A percentile compares a stretch with the other conserved stretches of the same genome.
Evolutionary conservation across 2,113 vertebrate genomes (phyloP).

Genomic region (Grammomys surdaster): DNA sequence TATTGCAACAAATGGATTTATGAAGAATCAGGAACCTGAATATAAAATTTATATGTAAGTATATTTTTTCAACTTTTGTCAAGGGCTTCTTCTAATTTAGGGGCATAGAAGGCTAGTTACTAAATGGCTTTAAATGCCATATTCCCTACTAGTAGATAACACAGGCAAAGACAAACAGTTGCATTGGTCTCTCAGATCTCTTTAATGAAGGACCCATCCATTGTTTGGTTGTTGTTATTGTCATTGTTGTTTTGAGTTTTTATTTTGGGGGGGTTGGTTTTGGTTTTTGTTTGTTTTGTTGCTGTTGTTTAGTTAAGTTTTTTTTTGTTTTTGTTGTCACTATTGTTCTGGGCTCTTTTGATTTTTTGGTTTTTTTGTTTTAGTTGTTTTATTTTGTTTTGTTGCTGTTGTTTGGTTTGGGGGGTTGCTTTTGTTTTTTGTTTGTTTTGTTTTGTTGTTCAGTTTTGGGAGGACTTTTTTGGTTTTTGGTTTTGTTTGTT

Average conservation of each 20-base stretch:
- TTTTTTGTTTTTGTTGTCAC: too few relatives aligned
- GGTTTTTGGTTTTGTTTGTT: background rate
- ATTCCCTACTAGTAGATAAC: background rate
- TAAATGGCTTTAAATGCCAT: constrained; percentile 8
- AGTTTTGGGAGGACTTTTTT: too few relatives aligned
- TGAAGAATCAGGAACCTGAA: background rate
- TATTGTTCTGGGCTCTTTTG: too few relatives aligned
- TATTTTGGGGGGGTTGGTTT: too few relatives aligned
- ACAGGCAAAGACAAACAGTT: background rate
- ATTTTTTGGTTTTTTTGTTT: too few relatives aligned
- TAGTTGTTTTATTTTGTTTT: too few relatives aligned
- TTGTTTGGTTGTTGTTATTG: too few relatives aligned
- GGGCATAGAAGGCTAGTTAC: background rate
- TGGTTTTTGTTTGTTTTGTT: background rate
- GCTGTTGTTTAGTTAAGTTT: too few relatives aligned
- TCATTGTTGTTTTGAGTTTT: too few relatives aligned
- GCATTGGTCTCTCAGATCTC: background rate
- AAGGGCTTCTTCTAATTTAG: constrained; percentile 10
- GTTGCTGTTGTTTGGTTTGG: too few relatives aligned
- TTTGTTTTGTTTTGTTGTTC: too few relatives aligned
- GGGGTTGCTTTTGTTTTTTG: too few relatives aligned
- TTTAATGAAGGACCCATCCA: background rate
- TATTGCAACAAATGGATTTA: background rate
- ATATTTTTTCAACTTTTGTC: background rate
- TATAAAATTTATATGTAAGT: constrained; percentile 1